phyloP scores from a whole-genome alignment of 2,797 vertebrate species.

The Sebastes hubbsi region DNA sequence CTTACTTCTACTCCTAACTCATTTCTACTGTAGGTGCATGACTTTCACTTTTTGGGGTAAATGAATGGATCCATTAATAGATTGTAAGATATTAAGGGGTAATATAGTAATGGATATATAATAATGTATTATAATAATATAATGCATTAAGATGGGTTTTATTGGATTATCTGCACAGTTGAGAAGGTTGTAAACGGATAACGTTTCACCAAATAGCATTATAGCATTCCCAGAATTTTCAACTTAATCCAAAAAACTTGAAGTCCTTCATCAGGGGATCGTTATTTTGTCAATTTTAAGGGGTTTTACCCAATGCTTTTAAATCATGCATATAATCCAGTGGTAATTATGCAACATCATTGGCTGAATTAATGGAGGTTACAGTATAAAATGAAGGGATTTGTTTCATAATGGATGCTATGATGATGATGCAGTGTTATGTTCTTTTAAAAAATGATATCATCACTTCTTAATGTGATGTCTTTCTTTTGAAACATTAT shows the following conservation, averaged over 20 bases:
- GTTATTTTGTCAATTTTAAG: background rate
- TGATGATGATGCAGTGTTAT: background rate
- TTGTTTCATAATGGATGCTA: background rate
- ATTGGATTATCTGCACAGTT: too few species aligned
- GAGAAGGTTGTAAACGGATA: too few species aligned
- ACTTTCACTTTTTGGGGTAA: too few species aligned
- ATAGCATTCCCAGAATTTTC: background rate
- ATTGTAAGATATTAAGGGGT: too few species aligned
- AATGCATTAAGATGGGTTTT: too few species aligned
- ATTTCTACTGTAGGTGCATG: too few species aligned
- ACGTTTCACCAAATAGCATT: too few species aligned
- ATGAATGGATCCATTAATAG: too few species aligned
- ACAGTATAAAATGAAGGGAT: background rate
- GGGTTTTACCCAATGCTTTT: too few species aligned
- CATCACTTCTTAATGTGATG: background rate
- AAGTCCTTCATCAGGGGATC: background rate
- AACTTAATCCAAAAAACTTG: background rate
- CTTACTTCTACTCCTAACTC: too few species aligned
- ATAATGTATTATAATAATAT: too few species aligned
- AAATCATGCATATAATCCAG: background rate
- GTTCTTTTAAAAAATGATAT: rapidly evolving
- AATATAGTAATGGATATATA: too few species aligned
- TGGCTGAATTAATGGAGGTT: background rate
- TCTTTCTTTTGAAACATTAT: background rate
- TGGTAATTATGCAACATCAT: background rate